Base-by-base conservation (phyloP, 1,140 invertebrate species). In the Bombus picipes region DNA sequence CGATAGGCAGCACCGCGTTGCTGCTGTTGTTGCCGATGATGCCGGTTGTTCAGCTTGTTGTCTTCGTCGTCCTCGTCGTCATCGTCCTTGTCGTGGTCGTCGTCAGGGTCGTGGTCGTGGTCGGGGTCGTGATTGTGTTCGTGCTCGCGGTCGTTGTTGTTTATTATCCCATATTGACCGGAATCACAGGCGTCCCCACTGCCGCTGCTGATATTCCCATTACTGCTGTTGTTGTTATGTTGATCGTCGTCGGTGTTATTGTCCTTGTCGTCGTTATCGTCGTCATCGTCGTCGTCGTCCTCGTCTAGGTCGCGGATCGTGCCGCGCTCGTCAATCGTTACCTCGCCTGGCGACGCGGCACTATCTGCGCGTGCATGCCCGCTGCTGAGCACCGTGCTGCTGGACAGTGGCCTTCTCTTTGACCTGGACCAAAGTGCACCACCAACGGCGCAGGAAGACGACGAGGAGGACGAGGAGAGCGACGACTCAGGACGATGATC, bases 321-420 rank as follows among this genome's bases (percentile, higher is more conserved):
- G 65, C 76, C 71, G 84, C 83, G 87, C 18, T 86, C 89, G 83
- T 90, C 85, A 43, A 82, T 65, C 53, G 81, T 72, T 94, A 94
- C 93, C 93, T 95, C 93, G 88, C 86, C 88, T 62, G 89, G 81
- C 78, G 88, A 85, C 87, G 88, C 82, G 81, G 90, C 79, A 79
- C 92, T 92, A 75, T 90, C 80, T 71, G 88, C 86, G 86, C 92
- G 90, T 84, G 84, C 83, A 90, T 90, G 82, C 72, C 89, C 86
- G 70, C 78, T 80, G 80, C 62, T 87, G 75, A 90, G 80, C 89
- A 91, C 84, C 86, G 92, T 91, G 89, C 88, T 89, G 88, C 74
- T 81, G 83, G 81, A 57, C 68, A 88, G 74, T 81, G 87, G 82
- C 59, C 87, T 88, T 57, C 89, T 88, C 70, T 89, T 92, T 76